Base-by-base conservation (phyloP, 1,140 invertebrate genomes). In the Vollenhovia emeryi region DNA sequence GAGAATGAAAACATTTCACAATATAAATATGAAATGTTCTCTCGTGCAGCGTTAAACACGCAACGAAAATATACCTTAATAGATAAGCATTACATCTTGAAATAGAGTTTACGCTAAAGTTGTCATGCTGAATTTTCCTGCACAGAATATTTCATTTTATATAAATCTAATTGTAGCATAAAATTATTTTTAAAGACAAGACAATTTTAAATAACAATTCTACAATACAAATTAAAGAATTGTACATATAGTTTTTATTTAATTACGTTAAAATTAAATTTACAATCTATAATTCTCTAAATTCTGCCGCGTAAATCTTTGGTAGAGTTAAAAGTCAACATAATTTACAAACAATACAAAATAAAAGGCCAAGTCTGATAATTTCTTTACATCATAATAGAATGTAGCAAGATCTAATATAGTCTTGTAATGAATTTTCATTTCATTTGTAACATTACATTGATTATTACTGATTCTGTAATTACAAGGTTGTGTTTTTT, bases 101-200 rank as follows among this genome's bases (percentile, higher is more conserved):
- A 18, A 85, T 85, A 85, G 76, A 79, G 21, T 82, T 69, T 85
- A 85, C 8, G 48, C 78, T 79, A 68, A 79, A 68, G 60, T 79
- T 79, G 78, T 21, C 75, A 79, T 8, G 43, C 36, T 82, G 36
- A 71, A 82, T 71, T 82, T 57, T 71, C 21, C 50, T 71, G n/a
- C 50, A 57, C 8, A 82, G 11, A 73, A 18, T 27, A 62, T 66
- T 64, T 64, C 5, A 3, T 52, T 79, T 52, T 18, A n/a, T n/a
- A n/a, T 40, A 60, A 78, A 21, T 79, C n/a, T n/a, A n/a, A n/a
- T 57, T 57, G 30, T 5, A 73, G 11, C 33, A 21, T n/a, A 9
- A 30, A 48, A 50, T 6, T 75, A 60, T 60, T 75, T 75, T 75
- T 43, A 60, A 36, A 36, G 7, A 36, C 13, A 7, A 52, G 3